Evolutionary conservation across 2,797 vertebrate genomes (phyloP).

Genomic region (Lutjanus campechanus): DNA sequence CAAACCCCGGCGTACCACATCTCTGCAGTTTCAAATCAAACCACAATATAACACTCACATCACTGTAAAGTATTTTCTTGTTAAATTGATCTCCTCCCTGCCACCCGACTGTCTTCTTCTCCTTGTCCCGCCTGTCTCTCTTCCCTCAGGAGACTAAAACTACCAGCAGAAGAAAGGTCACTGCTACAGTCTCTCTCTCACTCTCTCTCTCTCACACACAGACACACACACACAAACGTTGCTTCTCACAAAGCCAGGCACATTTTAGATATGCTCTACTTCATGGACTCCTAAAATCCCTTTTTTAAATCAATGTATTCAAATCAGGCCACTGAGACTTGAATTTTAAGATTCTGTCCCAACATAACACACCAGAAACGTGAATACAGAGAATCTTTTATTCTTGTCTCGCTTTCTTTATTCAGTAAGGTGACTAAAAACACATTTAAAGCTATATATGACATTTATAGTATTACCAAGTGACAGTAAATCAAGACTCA

Average conservation of each 20-base stretch:
- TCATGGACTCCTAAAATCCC: constrained; percentile 27
- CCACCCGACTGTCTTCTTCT: neutral
- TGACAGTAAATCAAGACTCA: neutral
- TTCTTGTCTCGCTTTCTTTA: neutral
- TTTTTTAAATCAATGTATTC: constrained; percentile 41
- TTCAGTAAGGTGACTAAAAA: neutral
- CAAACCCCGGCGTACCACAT: neutral
- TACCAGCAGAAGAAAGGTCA: constrained; percentile 51
- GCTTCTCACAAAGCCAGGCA: constrained; percentile 7
- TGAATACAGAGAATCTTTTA: neutral
- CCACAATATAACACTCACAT: neutral
- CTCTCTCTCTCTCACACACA: neutral
- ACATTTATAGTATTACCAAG: neutral
- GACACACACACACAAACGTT: neutral
- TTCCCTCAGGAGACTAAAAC: constrained; percentile 32
- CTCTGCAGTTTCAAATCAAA: neutral
- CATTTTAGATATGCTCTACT: constrained; percentile 30
- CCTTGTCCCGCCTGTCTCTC: constrained; percentile 5
- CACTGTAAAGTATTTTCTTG: constrained; percentile 24
- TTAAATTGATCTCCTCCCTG: constrained; percentile 18
- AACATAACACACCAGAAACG: constrained; percentile 3
- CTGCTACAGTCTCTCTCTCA: constrained; percentile 10
- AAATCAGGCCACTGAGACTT: constrained; percentile 12
- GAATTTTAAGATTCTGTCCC: constrained; percentile 7
- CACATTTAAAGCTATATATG: neutral